phyloP scores from a whole-genome alignment of 2,797 vertebrate species.

The Naso thynnoides region DNA sequence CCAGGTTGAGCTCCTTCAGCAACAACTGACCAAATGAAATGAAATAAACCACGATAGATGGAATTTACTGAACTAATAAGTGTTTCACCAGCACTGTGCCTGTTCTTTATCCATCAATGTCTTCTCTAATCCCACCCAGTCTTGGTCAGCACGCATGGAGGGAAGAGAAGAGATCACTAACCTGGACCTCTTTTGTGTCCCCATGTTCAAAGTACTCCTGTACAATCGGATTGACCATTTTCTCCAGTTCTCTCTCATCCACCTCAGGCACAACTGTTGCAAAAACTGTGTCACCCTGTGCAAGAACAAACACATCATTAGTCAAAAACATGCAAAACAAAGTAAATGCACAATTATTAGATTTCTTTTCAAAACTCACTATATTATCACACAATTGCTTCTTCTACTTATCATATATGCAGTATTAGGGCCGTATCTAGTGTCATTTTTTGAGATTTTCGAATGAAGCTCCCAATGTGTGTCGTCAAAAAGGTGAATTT shows the following conservation, averaged over 20 bases:
- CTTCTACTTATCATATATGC: no score
- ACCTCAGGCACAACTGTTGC: slow-evolving; percentile 90
- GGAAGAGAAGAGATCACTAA: slow-evolving; percentile 53
- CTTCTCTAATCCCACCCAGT: not conserved
- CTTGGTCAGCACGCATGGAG: not conserved
- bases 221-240: slow-evolving; percentile 91
- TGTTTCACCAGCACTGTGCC: not conserved
- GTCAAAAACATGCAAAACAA: not conserved
- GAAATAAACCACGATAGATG: not conserved
- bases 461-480: no score
- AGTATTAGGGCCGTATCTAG: no score
- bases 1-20: slow-evolving; percentile 88
- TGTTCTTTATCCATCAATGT: not conserved
- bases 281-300: slow-evolving; percentile 89
- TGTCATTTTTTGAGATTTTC: no score
- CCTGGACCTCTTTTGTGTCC: slow-evolving; percentile 91
- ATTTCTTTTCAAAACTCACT: no score
- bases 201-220: slow-evolving; percentile 92
- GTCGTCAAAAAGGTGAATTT: no score
- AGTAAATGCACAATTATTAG: not conserved
- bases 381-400: no score
- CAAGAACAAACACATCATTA: not conserved
- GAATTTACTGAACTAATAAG: not conserved
- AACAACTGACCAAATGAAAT: slow-evolving; percentile 80
- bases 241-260: slow-evolving; percentile 88